These are phyloP conservation scores for Ursus arctos DNA, from an alignment of 2,113 vertebrate genomes.

Conservation along the genomic window DNA sequence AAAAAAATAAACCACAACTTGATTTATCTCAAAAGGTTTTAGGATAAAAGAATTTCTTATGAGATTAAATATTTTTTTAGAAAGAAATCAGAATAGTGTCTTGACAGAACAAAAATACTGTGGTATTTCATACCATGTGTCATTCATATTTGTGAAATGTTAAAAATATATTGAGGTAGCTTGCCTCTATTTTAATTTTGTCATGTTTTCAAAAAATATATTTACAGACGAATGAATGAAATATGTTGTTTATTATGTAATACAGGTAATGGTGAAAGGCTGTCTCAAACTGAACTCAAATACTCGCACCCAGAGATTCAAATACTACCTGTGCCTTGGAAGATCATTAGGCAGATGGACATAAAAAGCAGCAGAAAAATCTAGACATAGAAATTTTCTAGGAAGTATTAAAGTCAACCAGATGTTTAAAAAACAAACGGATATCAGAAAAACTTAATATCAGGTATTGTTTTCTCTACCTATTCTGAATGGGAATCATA, in stretches of 20 bases:
- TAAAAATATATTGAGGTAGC: not conserved
- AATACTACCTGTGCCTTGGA: not conserved
- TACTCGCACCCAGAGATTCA: not conserved
- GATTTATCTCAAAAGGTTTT: not conserved
- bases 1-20: not conserved
- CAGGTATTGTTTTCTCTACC: not conserved
- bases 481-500: not conserved
- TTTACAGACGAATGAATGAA: constrained; percentile 22
- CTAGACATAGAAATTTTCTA: not conserved
- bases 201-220: not conserved
- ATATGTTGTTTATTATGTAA: constrained; percentile 43
- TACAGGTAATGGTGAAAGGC: not conserved
- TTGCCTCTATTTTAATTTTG: not conserved
- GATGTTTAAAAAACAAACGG: not conserved
- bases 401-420: not conserved
- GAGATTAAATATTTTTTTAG: not conserved
- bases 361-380: not conserved
- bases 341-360: not conserved
- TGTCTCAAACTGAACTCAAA: not conserved
- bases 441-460: not conserved
- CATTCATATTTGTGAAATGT: constrained; percentile 38
- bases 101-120: constrained; percentile 28
- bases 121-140: not conserved
- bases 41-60: constrained; percentile 36
- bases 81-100: not conserved